Evolutionary conservation across 2,888 invertebrate species (phyloP).

Genomic region (Nebria brevicollis): DNA sequence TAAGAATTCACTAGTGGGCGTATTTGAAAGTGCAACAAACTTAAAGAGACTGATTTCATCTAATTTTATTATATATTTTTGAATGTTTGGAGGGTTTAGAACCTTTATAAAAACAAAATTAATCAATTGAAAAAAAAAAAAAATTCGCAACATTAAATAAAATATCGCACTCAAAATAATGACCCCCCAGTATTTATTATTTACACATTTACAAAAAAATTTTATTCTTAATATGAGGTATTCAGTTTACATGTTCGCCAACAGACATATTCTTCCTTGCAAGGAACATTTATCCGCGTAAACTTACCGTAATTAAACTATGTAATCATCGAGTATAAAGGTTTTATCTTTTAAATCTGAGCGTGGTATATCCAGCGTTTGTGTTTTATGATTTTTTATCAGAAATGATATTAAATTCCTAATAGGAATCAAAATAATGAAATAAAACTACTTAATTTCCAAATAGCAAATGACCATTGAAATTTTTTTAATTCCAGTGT

Average conservation of each 20-base stretch:
- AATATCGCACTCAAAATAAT: neutral
- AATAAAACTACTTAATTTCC: too few species aligned
- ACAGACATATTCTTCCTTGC: neutral
- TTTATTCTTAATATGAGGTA: neutral
- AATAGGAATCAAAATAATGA: too few species aligned
- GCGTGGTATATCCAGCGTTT: too few species aligned
- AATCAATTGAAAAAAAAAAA: neutral
- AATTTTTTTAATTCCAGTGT: too few species aligned
- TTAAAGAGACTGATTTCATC: slow-evolving; percentile 44
- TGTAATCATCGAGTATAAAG: neutral
- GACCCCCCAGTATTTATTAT: neutral
- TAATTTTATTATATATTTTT: slow-evolving; percentile 31
- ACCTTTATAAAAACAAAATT: slow-evolving; percentile 21
- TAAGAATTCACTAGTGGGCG: slow-evolving; percentile 33
- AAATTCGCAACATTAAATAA: slow-evolving; percentile 12
- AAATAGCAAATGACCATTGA: too few species aligned
- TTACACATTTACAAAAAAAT: neutral
- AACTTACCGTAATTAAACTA: neutral
- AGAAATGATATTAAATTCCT: too few species aligned
- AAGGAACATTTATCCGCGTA: slow-evolving; percentile 13
- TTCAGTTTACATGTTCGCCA: slow-evolving; percentile 3
- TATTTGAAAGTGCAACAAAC: slow-evolving; percentile 36
- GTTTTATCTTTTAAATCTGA: neutral
- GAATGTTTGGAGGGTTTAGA: slow-evolving; percentile 24
- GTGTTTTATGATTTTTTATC: too few species aligned